A percentile compares a stretch with the other conserved stretches of the same genome.
These are phyloP conservation scores for Ernsta delagoae DNA, from an alignment of 2,888 invertebrate species.

Conservation along the genomic window DNA sequence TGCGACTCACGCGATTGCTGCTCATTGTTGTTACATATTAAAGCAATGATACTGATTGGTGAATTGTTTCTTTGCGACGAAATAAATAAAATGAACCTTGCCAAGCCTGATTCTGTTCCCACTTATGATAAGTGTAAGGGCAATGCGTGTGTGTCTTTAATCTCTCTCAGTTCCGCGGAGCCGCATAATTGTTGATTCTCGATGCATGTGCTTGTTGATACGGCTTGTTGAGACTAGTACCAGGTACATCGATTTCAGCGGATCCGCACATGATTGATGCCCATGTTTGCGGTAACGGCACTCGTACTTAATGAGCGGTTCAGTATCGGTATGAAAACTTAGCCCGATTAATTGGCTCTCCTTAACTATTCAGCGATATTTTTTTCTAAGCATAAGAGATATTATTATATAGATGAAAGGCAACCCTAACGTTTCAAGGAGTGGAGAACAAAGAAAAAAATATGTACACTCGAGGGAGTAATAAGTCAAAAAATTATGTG, in stretches of 20 bases:
- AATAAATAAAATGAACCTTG: too few relatives aligned
- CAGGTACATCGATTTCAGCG: constrained; percentile 32
- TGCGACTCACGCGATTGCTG: too few relatives aligned
- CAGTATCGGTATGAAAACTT: constrained; percentile 20
- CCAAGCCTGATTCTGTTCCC: too few relatives aligned
- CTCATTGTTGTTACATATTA: too few relatives aligned
- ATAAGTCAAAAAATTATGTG: constrained; percentile 73
- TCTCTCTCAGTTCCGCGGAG: constrained; percentile 29
- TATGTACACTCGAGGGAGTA: constrained; percentile 61
- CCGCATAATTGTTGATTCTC: constrained; percentile 58
- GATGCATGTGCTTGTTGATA: constrained; percentile 43
- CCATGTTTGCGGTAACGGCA: constrained; percentile 28
- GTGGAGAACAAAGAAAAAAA: constrained; percentile 65
- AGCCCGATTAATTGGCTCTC: constrained; percentile 30
- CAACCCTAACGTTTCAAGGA: constrained; percentile 32
- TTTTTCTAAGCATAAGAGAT: neutral
- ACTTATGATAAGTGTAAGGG: too few relatives aligned
- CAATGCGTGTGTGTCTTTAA: too few relatives aligned
- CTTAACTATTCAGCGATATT: constrained; percentile 8
- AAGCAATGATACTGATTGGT: too few relatives aligned
- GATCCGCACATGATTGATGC: constrained; percentile 31
- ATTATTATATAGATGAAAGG: constrained; percentile 9
- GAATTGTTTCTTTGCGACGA: too few relatives aligned
- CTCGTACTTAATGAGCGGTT: constrained; percentile 30
- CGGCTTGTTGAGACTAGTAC: constrained; percentile 37